Evolutionary conservation across 2,797 vertebrate species (phyloP).

Genomic region (Sebastes taczanowskii): DNA sequence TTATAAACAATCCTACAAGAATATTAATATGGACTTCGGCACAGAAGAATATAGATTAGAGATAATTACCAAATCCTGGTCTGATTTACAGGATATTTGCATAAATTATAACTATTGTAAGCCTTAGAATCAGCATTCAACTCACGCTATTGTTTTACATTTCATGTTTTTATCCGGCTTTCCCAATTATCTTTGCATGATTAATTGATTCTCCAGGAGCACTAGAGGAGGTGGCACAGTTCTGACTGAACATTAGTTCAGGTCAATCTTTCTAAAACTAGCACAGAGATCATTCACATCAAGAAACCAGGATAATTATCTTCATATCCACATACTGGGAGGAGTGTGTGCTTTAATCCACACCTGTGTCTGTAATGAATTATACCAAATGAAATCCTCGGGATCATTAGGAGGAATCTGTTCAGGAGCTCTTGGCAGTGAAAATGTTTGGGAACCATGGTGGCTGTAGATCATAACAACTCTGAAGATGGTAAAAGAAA

Average conservation of each 20-base stretch:
- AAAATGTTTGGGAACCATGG: constrained; percentile 2
- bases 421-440: neutral
- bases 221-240: neutral
- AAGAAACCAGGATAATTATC: neutral
- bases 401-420: neutral
- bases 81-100: neutral
- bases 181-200: neutral
- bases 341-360: neutral
- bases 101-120: neutral
- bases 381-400: neutral
- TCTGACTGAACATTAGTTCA: neutral
- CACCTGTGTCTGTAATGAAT: neutral
- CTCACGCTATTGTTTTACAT: neutral
- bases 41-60: neutral
- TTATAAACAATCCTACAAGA: neutral
- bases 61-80: neutral
- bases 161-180: neutral
- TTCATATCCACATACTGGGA: neutral
- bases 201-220: neutral
- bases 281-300: neutral
- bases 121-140: neutral
- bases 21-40: neutral
- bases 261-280: neutral
- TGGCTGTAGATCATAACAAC: constrained; percentile 24
- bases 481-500: constrained; percentile 40